A percentile compares a stretch with the other conserved stretches of the same genome.
phyloP scores from a whole-genome alignment of 2,113 vertebrate genomes.

The Cyprinus carpio region DNA sequence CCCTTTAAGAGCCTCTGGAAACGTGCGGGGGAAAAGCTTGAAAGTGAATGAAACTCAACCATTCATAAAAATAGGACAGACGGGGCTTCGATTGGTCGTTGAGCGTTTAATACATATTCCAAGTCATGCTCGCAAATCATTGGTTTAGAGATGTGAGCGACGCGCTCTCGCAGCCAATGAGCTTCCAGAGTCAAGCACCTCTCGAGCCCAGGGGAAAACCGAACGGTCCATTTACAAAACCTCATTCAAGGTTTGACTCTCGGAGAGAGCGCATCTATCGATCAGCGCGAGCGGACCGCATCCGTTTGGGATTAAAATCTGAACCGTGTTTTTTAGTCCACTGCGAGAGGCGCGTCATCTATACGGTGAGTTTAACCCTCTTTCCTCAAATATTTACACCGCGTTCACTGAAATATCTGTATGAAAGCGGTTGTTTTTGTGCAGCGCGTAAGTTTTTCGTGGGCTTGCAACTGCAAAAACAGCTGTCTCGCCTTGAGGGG shows the following conservation, averaged over 20 bases:
- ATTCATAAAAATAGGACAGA: conserved; percentile 79
- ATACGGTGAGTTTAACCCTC: conserved; percentile 61
- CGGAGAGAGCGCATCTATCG: conserved; percentile 51
- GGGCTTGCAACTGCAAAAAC: conserved; percentile 47
- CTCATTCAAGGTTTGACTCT: conserved; percentile 77
- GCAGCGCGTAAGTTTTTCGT: conserved; percentile 45
- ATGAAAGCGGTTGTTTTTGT: background rate
- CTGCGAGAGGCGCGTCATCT: background rate
- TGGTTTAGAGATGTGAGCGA: conserved; percentile 63
- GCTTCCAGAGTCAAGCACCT: conserved; percentile 28
- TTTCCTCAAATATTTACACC: background rate
- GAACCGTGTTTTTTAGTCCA: background rate
- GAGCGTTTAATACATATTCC: conserved; percentile 56
- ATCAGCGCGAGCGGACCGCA: conserved; percentile 28
- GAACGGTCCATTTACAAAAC: conserved; percentile 65
- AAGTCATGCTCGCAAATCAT: conserved; percentile 46
- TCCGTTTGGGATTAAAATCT: conserved; percentile 64
- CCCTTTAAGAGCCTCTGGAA: conserved; percentile 71
- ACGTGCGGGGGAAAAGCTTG: conserved; percentile 54
- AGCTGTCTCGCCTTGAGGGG: conserved; percentile 48
- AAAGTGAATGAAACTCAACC: conserved; percentile 80
- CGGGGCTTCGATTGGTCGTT: conserved; percentile 67
- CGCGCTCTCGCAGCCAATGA: conserved; percentile 62
- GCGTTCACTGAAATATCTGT: background rate
- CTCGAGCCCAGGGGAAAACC: conserved; percentile 64